phyloP scores from a whole-genome alignment of 2,113 vertebrate genomes.

The Acanthisitta chloris region DNA sequence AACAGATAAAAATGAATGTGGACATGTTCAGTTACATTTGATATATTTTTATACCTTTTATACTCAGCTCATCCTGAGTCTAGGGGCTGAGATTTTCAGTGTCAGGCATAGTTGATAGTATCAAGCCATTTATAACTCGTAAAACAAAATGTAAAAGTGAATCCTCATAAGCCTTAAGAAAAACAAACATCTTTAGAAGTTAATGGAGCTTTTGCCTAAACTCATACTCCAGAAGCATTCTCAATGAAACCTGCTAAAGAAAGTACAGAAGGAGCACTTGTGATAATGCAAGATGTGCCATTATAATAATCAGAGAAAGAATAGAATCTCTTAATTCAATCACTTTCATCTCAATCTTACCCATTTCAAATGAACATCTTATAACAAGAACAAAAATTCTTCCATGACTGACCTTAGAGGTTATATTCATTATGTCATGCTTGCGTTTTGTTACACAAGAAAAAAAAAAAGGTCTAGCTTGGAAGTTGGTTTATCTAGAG shows the following conservation, averaged over 20 bases:
- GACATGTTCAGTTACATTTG: background rate
- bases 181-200: background rate
- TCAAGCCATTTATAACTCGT: background rate
- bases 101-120: background rate
- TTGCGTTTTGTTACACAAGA: background rate
- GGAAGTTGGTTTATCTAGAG: background rate
- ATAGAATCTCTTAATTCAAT: background rate
- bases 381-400: background rate
- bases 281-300: background rate
- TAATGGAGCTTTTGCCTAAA: background rate
- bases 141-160: background rate
- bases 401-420: background rate
- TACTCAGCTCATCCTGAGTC: background rate
- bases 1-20: background rate
- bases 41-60: too few species aligned
- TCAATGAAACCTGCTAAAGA: background rate
- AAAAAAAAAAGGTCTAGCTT: background rate
- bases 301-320: background rate
- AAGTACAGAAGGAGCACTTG: background rate
- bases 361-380: background rate
- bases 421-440: background rate
- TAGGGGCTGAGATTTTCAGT: background rate
- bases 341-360: background rate
- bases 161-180: background rate
- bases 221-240: background rate